These are phyloP conservation scores for Laspeyria flexula DNA, from an alignment of 2,888 invertebrate species.

Conservation along the genomic window DNA sequence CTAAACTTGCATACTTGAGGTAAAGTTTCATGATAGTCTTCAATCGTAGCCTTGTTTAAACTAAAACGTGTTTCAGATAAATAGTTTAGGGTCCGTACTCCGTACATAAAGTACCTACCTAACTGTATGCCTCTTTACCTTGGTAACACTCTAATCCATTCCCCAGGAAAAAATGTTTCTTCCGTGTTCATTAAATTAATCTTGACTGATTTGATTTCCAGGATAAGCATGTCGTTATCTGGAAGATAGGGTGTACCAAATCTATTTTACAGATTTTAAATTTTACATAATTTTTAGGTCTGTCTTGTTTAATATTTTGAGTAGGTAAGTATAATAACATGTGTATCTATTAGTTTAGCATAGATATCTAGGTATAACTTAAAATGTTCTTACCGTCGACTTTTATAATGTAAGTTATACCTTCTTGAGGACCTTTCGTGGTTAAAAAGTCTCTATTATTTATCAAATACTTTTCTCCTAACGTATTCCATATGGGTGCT, in stretches of 20 bases:
- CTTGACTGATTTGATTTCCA: conserved; percentile 68
- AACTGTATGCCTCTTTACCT: conserved; percentile 54
- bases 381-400: conserved; percentile 53
- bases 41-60: conserved; percentile 71
- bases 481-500: conserved; percentile 72
- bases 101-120: no score
- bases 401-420: conserved; percentile 57
- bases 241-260: no score
- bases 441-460: conserved; percentile 76
- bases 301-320: no score
- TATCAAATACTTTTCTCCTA: conserved; percentile 67
- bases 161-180: conserved; percentile 59
- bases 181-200: conserved; percentile 62
- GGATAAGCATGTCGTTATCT: conserved; percentile 21
- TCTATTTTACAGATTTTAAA: no score
- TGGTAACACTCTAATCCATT: conserved; percentile 72
- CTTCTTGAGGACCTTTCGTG: conserved; percentile 63
- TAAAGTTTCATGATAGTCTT: conserved; percentile 57
- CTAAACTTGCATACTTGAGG: conserved; percentile 66
- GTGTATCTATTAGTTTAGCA: no score
- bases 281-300: no score
- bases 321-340: no score
- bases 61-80: conserved; percentile 45
- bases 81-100: neutral
- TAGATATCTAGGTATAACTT: no score